Conservation (phyloP, 2,113 vertebrate species). For the Sisor rabdophorus region DNA sequence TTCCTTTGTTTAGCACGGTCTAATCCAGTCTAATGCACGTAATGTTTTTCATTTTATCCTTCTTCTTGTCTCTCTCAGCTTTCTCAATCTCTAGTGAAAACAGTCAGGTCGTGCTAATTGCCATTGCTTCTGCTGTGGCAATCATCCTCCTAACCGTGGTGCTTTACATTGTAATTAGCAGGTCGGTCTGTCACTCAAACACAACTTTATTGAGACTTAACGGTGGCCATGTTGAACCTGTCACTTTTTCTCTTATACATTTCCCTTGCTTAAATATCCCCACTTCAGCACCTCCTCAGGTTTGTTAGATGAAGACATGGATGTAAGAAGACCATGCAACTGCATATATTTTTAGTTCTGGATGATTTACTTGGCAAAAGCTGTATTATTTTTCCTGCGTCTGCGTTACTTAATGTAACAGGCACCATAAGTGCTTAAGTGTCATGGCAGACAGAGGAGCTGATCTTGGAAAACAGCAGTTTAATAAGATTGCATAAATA, state of each 20-base stretch:
- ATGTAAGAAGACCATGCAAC: conserved; percentile 23
- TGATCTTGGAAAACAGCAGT: conserved; percentile 56
- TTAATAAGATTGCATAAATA: conserved; percentile 61
- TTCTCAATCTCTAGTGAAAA: conserved; percentile 97
- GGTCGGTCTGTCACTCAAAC: conserved; percentile 70
- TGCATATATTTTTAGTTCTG: conserved; percentile 42
- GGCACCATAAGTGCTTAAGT: conserved; percentile 29
- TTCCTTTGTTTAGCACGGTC: not conserved
- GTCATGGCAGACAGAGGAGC: conserved; percentile 42
- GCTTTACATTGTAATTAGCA: conserved; percentile 88
- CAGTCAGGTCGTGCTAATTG: conserved; percentile 93
- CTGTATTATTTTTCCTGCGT: conserved; percentile 42
- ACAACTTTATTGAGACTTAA: conserved; percentile 18
- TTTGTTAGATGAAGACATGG: conserved; percentile 39
- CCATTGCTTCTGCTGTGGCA: conserved; percentile 87
- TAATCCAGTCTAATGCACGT: not conserved
- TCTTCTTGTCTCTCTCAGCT: conserved; percentile 69
- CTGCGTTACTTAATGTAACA: conserved; percentile 40
- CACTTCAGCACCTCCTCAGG: conserved; percentile 9
- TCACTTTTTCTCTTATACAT: conserved; percentile 31
- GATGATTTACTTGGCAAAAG: conserved; percentile 35
- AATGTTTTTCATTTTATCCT: conserved; percentile 28
- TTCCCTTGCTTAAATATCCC: not conserved
- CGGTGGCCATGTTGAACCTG: conserved; percentile 32
- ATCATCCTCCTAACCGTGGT: conserved; percentile 92